A percentile compares a stretch with the other conserved stretches of the same genome.
Conservation (phyloP, 1,140 invertebrate genomes). For the Pantala flavescens region DNA sequence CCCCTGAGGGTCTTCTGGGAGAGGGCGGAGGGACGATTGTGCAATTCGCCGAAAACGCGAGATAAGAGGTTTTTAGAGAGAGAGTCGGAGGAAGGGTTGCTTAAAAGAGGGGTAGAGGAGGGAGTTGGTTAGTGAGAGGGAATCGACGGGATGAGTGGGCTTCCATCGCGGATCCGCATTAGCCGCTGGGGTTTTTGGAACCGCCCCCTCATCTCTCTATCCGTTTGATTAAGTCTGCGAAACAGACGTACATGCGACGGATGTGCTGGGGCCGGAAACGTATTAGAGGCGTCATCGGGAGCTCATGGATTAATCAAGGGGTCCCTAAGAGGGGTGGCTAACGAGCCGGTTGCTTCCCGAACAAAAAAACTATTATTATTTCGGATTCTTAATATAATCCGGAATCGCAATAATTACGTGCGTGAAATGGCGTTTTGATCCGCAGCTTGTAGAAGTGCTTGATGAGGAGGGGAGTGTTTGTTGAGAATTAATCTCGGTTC, state of each 20-base stretch:
- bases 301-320: too few relatives aligned
- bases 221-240: neutral
- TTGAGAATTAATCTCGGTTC: too few relatives aligned
- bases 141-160: neutral
- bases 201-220: neutral
- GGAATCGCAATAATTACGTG: too few relatives aligned
- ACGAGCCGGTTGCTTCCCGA: too few relatives aligned
- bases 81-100: neutral
- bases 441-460: too few relatives aligned
- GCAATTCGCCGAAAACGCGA: neutral
- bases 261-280: too few relatives aligned
- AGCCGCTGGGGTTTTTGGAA: neutral
- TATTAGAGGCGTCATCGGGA: too few relatives aligned
- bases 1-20: neutral
- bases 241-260: neutral
- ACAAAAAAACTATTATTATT: too few relatives aligned
- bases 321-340: too few relatives aligned
- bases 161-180: neutral
- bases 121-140: neutral
- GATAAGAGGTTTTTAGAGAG: neutral
- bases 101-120: neutral
- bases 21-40: neutral
- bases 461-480: too few relatives aligned
- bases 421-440: too few relatives aligned
- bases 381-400: too few relatives aligned